Evolutionary conservation across 2,888 invertebrate genomes (phyloP), one percentile per base, ranked within the genome.

Genomic region (Pristionchus mayeri): DNA sequence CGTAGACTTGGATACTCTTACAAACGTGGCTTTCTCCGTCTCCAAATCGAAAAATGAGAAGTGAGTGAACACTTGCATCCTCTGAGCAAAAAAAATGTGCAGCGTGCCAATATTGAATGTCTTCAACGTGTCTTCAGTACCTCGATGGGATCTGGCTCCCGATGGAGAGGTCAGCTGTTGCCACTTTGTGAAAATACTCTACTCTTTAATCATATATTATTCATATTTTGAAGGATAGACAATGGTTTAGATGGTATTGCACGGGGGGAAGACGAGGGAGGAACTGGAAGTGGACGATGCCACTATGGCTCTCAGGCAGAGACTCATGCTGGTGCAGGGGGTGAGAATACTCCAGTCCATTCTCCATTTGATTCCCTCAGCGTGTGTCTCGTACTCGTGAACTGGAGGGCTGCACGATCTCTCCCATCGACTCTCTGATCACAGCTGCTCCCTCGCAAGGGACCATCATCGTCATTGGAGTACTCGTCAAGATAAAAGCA

Each of bases 401-500:
- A 81, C 54, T 84, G 34, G 54, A 50, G 18, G 54, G 50, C 30
- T 54, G 79, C 24, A 75, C 6, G 21, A 48, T 85, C n/a, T 54
- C 71, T 54, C 52, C 52, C 9, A 83, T 89, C 63, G 89, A 89
- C 27, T 54, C 85, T 27, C 81, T 88, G n/a, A 84, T 86, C 71
- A 21, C 80, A 13, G 37, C 44, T 18, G 85, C 86, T 18, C 86
- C 84, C 34, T 87, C 81, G 21, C 63, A 86, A 9, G 76, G 85
- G 30, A 85, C 86, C 48, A 89, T 90, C 18, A 87, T 88, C 16
- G 87, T 92, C 30, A 85, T 92, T 11, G 92, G 88, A 21, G 90
- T 90, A 87, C 86, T 92, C 18, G 80, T 81, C 37, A 81, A 44
- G 30, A 44, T 79, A 16, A 79, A 79, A 52, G 78, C 44, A 44